phyloP scores from a whole-genome alignment of 2,113 vertebrate genomes.

The Hypocryptadius cinnamomeus region DNA sequence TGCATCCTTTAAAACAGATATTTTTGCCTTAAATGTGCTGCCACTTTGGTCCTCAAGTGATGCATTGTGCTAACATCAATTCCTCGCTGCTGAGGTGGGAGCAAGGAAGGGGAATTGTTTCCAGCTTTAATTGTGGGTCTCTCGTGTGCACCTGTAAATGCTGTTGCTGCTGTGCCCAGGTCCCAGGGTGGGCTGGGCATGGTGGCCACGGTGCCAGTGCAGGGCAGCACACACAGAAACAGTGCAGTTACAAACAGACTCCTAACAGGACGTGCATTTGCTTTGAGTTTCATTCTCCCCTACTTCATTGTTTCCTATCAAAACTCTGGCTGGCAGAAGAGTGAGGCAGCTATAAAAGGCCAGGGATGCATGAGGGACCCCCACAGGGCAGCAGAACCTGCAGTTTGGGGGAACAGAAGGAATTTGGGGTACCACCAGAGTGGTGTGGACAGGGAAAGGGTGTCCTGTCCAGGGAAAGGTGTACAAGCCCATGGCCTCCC shows the following conservation, averaged over 20 bases:
- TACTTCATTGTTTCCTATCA: neutral
- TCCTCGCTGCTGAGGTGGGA: neutral
- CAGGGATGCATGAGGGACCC: neutral
- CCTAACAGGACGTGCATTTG: neutral
- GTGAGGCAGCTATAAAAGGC: neutral
- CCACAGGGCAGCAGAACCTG: rapidly evolving
- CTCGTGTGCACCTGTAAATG: rapidly evolving
- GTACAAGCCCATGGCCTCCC: rapidly evolving
- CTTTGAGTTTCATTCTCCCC: neutral
- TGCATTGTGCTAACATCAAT: neutral
- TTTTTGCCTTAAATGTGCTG: constrained; percentile 49
- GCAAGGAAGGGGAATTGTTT: neutral
- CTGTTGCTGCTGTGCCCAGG: neutral
- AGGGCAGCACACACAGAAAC: neutral
- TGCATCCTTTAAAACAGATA: constrained; percentile 29
- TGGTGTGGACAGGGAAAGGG: neutral
- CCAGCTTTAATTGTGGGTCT: neutral
- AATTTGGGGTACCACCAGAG: neutral
- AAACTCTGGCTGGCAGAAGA: neutral
- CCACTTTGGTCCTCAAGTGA: neutral
- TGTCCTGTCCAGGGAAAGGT: neutral
- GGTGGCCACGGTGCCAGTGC: rapidly evolving
- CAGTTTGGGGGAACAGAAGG: neutral
- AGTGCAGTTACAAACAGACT: neutral
- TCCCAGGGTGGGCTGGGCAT: neutral